Conservation (phyloP, 1,140 invertebrate species). For the Apis florea region DNA sequence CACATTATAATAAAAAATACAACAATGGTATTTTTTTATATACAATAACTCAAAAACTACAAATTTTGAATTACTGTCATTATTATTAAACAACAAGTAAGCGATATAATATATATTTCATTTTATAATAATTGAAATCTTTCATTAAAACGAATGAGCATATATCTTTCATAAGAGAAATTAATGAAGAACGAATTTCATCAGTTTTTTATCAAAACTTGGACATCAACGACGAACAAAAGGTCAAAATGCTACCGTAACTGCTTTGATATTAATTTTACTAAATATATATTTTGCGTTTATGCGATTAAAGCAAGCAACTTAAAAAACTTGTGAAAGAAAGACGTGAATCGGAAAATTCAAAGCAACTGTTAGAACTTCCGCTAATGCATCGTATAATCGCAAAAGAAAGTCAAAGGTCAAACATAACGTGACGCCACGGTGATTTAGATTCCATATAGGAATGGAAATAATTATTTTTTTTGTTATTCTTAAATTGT, state of each 20-base stretch:
- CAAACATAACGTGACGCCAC: background rate
- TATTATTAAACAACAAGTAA: too few species aligned
- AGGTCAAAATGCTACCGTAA: background rate
- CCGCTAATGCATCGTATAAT: slow-evolving; percentile 24
- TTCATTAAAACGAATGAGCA: too few species aligned
- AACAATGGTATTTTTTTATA: background rate
- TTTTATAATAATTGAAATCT: too few species aligned
- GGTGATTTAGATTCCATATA: too few species aligned
- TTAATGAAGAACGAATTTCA: background rate
- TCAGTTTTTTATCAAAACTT: background rate
- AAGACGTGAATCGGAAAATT: background rate
- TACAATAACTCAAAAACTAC: too few species aligned
- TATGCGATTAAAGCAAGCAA: background rate
- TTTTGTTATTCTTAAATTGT: too few species aligned
- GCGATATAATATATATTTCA: too few species aligned
- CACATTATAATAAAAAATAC: too few species aligned
- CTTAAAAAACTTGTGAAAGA: background rate
- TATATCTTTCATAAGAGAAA: background rate
- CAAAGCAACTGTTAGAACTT: slow-evolving; percentile 4
- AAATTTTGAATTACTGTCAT: too few species aligned
- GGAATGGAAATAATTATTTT: too few species aligned
- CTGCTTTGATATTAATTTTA: background rate
- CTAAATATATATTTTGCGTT: background rate
- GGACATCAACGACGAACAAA: background rate
- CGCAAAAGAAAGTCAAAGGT: slow-evolving; percentile 29